phyloP scores from a whole-genome alignment of 2,113 vertebrate species.

The Cavia porcellus region DNA sequence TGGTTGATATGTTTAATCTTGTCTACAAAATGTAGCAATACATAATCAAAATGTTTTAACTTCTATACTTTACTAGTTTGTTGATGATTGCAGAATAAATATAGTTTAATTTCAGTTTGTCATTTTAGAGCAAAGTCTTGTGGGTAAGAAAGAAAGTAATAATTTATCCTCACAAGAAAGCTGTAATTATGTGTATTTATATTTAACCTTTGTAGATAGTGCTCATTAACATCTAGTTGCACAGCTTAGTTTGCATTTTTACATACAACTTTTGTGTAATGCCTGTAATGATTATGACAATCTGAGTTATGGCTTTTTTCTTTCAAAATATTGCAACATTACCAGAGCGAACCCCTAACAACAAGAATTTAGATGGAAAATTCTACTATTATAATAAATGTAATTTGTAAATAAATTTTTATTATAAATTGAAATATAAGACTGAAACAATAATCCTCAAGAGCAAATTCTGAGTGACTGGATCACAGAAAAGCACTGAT shows the following conservation, averaged over 20 bases:
- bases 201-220: slow-evolving; percentile 87
- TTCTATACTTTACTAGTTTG: slow-evolving; percentile 67
- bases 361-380: background rate
- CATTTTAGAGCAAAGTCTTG: slow-evolving; percentile 78
- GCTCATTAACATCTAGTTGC: slow-evolving; percentile 83
- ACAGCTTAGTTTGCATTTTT: slow-evolving; percentile 80
- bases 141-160: slow-evolving; percentile 82
- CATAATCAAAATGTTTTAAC: slow-evolving; percentile 71
- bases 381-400: background rate
- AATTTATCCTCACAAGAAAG: slow-evolving; percentile 84
- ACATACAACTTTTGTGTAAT: slow-evolving; percentile 77
- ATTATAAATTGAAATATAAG: background rate
- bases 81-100: slow-evolving; percentile 79
- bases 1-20: slow-evolving; percentile 26
- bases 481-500: background rate
- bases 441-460: background rate
- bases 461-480: background rate
- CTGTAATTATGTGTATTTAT: slow-evolving; percentile 86
- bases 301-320: slow-evolving; percentile 68
- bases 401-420: background rate
- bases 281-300: slow-evolving; percentile 71
- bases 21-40: slow-evolving; percentile 53
- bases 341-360: slow-evolving; percentile 61
- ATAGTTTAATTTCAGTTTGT: slow-evolving; percentile 82
- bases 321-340: slow-evolving; percentile 30